phyloP scores from a whole-genome alignment of 2,888 invertebrate genomes.

The Trichopria drosophilae region DNA sequence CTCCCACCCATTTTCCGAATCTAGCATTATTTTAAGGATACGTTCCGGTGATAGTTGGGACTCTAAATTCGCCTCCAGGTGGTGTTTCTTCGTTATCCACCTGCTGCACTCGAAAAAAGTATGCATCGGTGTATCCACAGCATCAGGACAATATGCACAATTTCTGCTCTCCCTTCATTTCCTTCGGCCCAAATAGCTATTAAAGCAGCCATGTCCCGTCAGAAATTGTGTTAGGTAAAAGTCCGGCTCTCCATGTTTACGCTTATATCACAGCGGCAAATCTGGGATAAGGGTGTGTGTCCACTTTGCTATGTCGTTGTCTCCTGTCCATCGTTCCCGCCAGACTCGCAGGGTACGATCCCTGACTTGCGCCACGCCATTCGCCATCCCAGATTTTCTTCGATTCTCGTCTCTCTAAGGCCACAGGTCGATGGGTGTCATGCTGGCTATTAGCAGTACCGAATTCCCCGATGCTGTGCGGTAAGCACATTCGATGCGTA shows the following conservation, averaged over 20 bases:
- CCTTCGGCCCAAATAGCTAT: slow-evolving; percentile 20
- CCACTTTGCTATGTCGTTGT: slow-evolving; percentile 19
- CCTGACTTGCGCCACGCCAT: no score
- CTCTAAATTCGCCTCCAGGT: no score
- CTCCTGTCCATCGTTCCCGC: slow-evolving; percentile 29
- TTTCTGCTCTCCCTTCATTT: slow-evolving; percentile 13
- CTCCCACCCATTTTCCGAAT: slow-evolving; percentile 17
- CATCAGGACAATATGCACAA: slow-evolving; percentile 15
- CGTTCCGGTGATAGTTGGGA: slow-evolving; percentile 18
- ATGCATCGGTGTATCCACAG: background rate
- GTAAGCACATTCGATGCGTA: slow-evolving; percentile 19
- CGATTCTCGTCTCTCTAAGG: slow-evolving; percentile 21
- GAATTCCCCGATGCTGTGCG: background rate
- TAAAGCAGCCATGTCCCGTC: slow-evolving; percentile 30
- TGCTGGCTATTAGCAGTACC: background rate
- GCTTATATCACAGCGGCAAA: slow-evolving; percentile 14
- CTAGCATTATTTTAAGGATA: slow-evolving; percentile 26
- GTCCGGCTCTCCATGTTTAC: slow-evolving; percentile 27
- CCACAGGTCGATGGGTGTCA: background rate
- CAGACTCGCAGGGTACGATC: no score
- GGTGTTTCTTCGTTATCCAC: no score
- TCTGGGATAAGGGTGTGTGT: slow-evolving; percentile 21
- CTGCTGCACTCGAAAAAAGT: slow-evolving; percentile 12
- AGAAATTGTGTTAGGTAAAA: slow-evolving; percentile 29
- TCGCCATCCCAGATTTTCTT: background rate